Evolutionary conservation across 2,888 invertebrate species (phyloP).

Genomic region (Sabatieria punctata): DNA sequence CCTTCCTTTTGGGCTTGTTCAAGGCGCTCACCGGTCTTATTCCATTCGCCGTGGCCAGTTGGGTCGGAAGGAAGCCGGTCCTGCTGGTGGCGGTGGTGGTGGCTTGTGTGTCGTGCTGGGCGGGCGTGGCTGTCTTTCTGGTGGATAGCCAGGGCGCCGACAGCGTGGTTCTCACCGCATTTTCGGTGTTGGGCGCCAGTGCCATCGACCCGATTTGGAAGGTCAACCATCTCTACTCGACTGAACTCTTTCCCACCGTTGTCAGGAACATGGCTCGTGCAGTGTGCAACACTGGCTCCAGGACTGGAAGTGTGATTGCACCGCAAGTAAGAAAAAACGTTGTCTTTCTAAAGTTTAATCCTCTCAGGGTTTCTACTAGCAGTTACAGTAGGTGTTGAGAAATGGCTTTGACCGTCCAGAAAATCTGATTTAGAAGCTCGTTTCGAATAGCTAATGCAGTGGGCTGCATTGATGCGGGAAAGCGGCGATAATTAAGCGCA

Average conservation of each 20-base stretch:
- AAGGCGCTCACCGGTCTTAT: conserved; percentile 9
- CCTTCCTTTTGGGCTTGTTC: conserved; percentile 8
- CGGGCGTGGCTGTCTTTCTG: neutral
- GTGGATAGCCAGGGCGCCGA: too few species aligned
- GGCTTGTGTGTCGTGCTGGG: conserved; percentile 6
- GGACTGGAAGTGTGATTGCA: conserved; percentile 8
- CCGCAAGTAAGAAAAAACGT: conserved; percentile 10
- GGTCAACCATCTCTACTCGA: conserved; percentile 10
- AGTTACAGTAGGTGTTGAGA: too few species aligned
- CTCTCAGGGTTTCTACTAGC: too few species aligned
- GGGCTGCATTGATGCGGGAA: too few species aligned
- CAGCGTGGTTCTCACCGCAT: conserved; percentile 4
- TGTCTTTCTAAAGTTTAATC: too few species aligned
- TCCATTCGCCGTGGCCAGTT: conserved; percentile 1
- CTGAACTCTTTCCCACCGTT: conserved; percentile 11
- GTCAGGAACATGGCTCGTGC: conserved; percentile 13
- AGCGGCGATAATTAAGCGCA: too few species aligned
- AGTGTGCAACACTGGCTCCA: conserved; percentile 11
- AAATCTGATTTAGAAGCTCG: too few species aligned
- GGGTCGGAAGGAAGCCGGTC: conserved; percentile 8
- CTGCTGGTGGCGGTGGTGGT: neutral
- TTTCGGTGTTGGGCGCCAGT: conserved; percentile 5
- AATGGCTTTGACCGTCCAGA: too few species aligned
- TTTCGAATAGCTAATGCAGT: too few species aligned
- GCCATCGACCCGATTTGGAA: conserved; percentile 11